A percentile compares a stretch with the other conserved stretches of the same genome.
Conservation (phyloP, 2,888 invertebrate species). For the Drosophila monieri region DNA sequence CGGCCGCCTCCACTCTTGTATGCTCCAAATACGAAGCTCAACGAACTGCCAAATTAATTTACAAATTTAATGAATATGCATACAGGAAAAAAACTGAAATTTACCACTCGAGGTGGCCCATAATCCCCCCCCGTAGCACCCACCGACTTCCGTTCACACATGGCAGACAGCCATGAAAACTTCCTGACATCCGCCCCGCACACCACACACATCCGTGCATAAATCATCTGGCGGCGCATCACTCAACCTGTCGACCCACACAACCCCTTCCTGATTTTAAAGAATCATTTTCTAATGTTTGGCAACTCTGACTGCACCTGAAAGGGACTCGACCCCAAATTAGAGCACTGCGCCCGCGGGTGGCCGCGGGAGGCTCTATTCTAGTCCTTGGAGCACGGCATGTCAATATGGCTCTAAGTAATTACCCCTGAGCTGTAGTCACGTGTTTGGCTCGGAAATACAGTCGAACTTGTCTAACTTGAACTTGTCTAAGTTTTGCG, state of each 20-base stretch:
- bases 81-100: slow-evolving; percentile 37
- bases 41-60: slow-evolving; percentile 74
- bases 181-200: slow-evolving; percentile 26
- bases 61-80: slow-evolving; percentile 72
- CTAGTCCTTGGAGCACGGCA: slow-evolving; percentile 4
- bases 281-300: slow-evolving; percentile 68
- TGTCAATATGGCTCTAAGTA: slow-evolving; percentile 32
- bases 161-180: slow-evolving; percentile 29
- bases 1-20: slow-evolving; percentile 36
- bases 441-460: slow-evolving; percentile 9
- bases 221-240: slow-evolving; percentile 62
- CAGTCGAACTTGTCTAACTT: slow-evolving; percentile 18
- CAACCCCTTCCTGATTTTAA: slow-evolving; percentile 55
- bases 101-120: slow-evolving; percentile 7
- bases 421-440: slow-evolving; percentile 25
- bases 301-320: slow-evolving; percentile 41
- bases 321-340: slow-evolving; percentile 2
- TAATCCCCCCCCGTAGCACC: background rate
- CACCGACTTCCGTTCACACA: slow-evolving; percentile 25
- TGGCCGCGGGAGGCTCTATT: slow-evolving; percentile 15
- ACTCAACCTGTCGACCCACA: slow-evolving; percentile 61
- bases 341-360: slow-evolving; percentile 25
- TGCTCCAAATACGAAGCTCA: slow-evolving; percentile 67
- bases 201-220: slow-evolving; percentile 46
- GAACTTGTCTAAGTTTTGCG: background rate